Base-by-base conservation (phyloP, 2,113 vertebrate species). In the Sus scrofa region DNA sequence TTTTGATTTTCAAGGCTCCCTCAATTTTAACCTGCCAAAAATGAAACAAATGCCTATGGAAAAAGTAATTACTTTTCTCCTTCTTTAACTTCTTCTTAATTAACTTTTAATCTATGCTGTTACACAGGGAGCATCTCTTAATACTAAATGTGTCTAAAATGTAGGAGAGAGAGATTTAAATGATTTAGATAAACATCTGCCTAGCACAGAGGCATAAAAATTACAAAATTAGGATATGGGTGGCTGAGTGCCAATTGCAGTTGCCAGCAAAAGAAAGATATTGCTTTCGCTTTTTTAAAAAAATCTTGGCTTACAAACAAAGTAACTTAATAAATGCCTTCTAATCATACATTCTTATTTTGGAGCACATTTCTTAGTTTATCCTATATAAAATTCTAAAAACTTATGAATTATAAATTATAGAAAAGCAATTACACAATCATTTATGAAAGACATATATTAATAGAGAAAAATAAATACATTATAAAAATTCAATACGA, bases 121-220 rank as follows among this genome's bases (percentile, higher is more conserved):
- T 98, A 97, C 82, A 96, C 73, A 84, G 94, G 94, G 95, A 97
- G 56, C 79, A 78, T 97, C 95, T 96, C 96, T 97, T 98, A 98
- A 94, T 97, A 97, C 91, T 96, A 97, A 98, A 95, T 97, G 87
- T 98, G 83, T 97, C 96, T 98, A 77, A 98, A 98, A 7, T 73
- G 73, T 97, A 97, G 96, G 96, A 98, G 95, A 98, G 62, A 91
- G 97, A 97, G 91, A 98, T 98, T 98, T 98, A 95, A 98, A 98
- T 98, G 96, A 98, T 98, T 98, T 98, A 98, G 96, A 93, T 97
- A 98, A 98, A 98, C 95, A 98, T 98, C 98, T 98, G 97, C 94
- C 95, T 96, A 95, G 67, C 94, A 95, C 0, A 83, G 56, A 96
- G 75, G 50, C 89, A 97, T 96, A 95, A 98, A 96, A 96, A 94